Base-by-base conservation (phyloP, 2,888 invertebrate species). In the Calliphora vomitoria region DNA sequence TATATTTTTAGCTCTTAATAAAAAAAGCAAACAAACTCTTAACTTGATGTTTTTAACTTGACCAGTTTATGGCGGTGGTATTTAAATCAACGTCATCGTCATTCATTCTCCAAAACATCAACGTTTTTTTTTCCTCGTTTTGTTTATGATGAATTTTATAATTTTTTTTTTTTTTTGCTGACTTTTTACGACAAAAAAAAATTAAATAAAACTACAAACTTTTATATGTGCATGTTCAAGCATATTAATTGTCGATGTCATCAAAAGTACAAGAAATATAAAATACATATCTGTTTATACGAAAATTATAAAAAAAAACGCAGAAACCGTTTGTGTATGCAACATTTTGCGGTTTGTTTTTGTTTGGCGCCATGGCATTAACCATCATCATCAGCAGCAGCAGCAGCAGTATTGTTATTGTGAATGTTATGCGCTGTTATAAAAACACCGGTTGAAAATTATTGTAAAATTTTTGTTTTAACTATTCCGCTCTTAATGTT, bases 301-400 rank as follows among this genome's bases (percentile, higher is more conserved):
- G 18, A 68, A 20, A 35, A 35, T 35, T 0, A 68, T 47, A 18
- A 31, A 20, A 68, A 50, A 55, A 44, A 66, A 74, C 71, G 13
- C 66, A 62, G 15, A 72, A 85, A 79, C 20, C 47, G 64, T 82
- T 83, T 71, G 64, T 75, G 38, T 83, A 64, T 87, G 62, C 64
- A 76, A 72, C 50, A 87, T 81, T 87, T 84, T 82, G 74, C 15
- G 85, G 87, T 85, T 75, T 85, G 78, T 78, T 83, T 76, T 83
- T 80, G 80, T 84, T 80, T 87, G 87, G 87, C 87, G 85, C 87
- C 87, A 82, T 82, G 72, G 47, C 68, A 85, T 84, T 74, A 84
- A 81, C 78, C 66, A 44, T 79, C 69, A 75, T 81, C 47, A 69
- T 81, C 55, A 66, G 41, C 38, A 55, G 66, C 55, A 50, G 47